Percentiles rank a stretch among this genome's conserved stretches.
phyloP scores from a whole-genome alignment of 92 coral and sea anemone genomes.

The Palythoa heliodiscus region DNA sequence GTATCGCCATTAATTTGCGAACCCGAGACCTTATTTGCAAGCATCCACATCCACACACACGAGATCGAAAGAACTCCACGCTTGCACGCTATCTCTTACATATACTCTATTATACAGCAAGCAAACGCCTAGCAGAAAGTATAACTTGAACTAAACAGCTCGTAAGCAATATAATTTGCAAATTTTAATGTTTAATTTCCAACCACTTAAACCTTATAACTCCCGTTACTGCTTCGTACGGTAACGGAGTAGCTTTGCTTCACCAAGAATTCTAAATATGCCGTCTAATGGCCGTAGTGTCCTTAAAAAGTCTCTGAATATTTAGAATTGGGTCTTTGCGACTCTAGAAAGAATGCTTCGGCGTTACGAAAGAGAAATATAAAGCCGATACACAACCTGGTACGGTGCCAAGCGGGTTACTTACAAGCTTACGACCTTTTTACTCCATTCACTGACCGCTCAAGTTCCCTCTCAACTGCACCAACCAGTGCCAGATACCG shows the following conservation, averaged over 20 bases:
- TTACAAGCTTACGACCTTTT: conserved; percentile 72
- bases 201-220: conserved; percentile 36
- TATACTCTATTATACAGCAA: background rate
- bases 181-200: conserved; percentile 39
- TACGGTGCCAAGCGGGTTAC: conserved; percentile 76
- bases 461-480: conserved; percentile 58
- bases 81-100: conserved; percentile 38
- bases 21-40: conserved; percentile 41
- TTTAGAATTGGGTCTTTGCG: background rate
- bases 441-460: conserved; percentile 85
- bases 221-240: conserved; percentile 38
- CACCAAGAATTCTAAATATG: conserved; percentile 40
- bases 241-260: conserved; percentile 45
- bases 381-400: conserved; percentile 41
- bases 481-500: conserved; percentile 47
- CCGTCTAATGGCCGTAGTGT: conserved; percentile 17
- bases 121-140: background rate
- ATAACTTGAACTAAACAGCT: conserved; percentile 19
- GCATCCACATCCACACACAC: conserved; percentile 33
- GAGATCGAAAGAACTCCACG: conserved; percentile 23
- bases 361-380: conserved; percentile 20
- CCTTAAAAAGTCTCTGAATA: background rate
- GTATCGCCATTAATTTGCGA: conserved; percentile 31
- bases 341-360: conserved; percentile 1
- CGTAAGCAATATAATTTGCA: conserved; percentile 30